Conservation (phyloP, 2,797 vertebrate genomes). For the Melanotaenia parkinsoni region DNA sequence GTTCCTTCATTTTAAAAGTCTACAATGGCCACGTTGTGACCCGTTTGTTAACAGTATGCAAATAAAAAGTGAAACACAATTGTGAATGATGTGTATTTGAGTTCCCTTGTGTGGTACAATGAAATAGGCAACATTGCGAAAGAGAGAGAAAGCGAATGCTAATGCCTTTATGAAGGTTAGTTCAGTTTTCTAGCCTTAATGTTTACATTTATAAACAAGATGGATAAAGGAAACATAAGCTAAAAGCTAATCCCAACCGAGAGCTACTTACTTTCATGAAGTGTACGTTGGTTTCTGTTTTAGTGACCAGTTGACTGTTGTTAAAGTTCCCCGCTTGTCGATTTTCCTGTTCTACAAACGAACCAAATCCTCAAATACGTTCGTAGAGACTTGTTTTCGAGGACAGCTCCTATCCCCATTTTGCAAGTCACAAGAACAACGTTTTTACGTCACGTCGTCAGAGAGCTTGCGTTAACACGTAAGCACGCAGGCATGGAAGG, state of each 20-base stretch:
- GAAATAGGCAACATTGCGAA: not conserved
- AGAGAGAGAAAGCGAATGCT: too few relatives aligned
- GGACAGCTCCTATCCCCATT: conserved; percentile 49
- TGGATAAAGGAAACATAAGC: conserved; percentile 8
- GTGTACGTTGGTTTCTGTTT: not conserved
- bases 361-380: not conserved
- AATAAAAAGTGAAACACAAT: not conserved
- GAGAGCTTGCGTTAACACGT: too few relatives aligned
- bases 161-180: not conserved
- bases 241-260: conserved; percentile 2
- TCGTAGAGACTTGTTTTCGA: conserved; percentile 1
- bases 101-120: not conserved
- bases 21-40: not conserved
- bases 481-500: too few relatives aligned
- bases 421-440: conserved; percentile 63
- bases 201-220: conserved; percentile 5
- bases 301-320: accelerated
- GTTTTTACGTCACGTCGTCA: not conserved
- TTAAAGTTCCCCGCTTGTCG: not conserved
- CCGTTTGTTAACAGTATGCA: not conserved
- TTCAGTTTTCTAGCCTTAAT: conserved; percentile 6
- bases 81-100: not conserved
- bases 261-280: conserved; percentile 59
- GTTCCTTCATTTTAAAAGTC: not conserved
- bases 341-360: not conserved